A percentile compares a stretch with the other conserved stretches of the same genome.
Conservation (phyloP, 2,113 vertebrate species). For the Clarias macrocephalus region DNA sequence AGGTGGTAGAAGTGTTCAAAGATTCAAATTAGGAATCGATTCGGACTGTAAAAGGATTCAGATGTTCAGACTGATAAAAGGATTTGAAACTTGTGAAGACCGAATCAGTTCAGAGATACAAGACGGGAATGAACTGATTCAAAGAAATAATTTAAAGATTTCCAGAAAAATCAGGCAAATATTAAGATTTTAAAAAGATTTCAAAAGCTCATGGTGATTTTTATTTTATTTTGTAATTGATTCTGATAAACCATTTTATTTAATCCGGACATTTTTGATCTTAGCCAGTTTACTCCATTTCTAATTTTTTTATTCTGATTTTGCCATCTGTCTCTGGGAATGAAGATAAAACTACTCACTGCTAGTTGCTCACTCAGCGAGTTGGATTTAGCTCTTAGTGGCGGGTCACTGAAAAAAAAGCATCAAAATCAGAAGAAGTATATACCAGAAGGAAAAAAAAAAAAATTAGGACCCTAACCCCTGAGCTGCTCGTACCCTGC, state of each 20-base stretch:
- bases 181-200: background rate
- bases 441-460: background rate
- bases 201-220: background rate
- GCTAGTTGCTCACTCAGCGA: conserved; percentile 87
- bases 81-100: background rate
- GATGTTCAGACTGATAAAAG: background rate
- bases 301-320: background rate
- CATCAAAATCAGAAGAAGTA: background rate
- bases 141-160: background rate
- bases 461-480: background rate
- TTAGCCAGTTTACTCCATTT: background rate
- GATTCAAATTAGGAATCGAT: background rate
- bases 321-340: background rate
- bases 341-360: conserved; percentile 63
- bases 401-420: conserved; percentile 75
- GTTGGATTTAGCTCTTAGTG: conserved; percentile 83
- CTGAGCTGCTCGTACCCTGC: conserved; percentile 74
- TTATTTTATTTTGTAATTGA: background rate
- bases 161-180: too few species aligned
- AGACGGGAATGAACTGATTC: background rate
- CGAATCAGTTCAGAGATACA: too few species aligned
- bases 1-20: too few species aligned
- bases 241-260: background rate
- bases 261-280: background rate
- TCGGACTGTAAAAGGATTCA: background rate